These are phyloP conservation scores for Littorina saxatilis DNA, from an alignment of 1,140 invertebrate genomes.

Conservation along the genomic window DNA sequence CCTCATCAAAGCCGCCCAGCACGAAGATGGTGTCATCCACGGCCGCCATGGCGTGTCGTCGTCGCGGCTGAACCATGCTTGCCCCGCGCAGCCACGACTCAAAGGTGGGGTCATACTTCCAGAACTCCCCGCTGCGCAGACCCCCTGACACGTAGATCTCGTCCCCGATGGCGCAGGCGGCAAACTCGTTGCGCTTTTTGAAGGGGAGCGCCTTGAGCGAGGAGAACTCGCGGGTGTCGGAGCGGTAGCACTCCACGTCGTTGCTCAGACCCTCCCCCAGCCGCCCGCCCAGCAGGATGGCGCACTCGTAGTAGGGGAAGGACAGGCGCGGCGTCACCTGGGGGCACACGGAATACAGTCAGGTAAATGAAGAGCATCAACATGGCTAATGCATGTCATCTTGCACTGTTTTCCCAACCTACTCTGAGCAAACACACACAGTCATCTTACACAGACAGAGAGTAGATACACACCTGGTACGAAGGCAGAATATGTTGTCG, in stretches of 20 bases:
- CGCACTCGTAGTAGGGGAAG: constrained; percentile 60
- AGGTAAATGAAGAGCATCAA: not conserved
- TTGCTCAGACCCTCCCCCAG: constrained; percentile 69
- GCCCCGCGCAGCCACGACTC: constrained; percentile 67
- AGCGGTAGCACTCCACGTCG: constrained; percentile 69
- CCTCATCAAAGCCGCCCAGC: constrained; percentile 71
- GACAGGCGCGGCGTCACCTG: constrained; percentile 67
- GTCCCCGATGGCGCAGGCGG: constrained; percentile 67
- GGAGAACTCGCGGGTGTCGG: constrained; percentile 64
- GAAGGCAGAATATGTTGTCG: no score
- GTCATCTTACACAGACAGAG: no score
- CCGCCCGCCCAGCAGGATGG: constrained; percentile 67
- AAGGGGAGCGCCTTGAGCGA: constrained; percentile 67
- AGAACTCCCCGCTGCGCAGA: constrained; percentile 68
- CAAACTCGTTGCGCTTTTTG: constrained; percentile 71
- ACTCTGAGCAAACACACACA: no score
- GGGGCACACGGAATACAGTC: no score
- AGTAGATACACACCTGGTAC: no score
- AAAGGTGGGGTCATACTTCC: constrained; percentile 71
- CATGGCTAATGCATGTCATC: not conserved
- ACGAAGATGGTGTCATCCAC: constrained; percentile 69
- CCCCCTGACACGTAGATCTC: constrained; percentile 71
- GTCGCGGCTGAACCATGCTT: constrained; percentile 65
- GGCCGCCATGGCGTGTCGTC: constrained; percentile 69
- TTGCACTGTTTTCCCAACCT: not conserved